Conservation (phyloP, 2,888 invertebrate genomes). For the Eumacrocentrus americanus region DNA sequence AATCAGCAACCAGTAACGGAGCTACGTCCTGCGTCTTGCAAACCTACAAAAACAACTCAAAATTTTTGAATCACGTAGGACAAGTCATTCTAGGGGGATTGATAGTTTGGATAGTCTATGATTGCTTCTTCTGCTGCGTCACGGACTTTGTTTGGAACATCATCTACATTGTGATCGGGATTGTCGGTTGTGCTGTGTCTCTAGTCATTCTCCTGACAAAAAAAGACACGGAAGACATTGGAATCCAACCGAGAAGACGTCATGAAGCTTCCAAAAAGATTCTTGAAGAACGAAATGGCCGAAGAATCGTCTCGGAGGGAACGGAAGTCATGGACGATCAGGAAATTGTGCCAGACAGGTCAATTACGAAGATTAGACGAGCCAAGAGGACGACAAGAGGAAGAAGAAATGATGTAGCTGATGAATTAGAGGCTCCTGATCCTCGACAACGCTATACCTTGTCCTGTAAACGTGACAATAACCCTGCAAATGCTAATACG, state of each 20-base stretch:
- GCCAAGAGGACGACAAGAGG: not conserved
- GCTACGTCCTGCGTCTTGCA: not conserved
- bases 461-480: conserved; percentile 9
- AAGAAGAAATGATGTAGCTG: not conserved
- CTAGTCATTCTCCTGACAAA: conserved; percentile 26
- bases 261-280: not conserved
- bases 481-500: conserved; percentile 6
- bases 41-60: conserved; percentile 1
- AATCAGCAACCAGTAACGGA: not conserved
- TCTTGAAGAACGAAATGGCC: not conserved
- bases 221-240: not conserved
- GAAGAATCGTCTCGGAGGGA: not conserved
- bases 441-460: not conserved
- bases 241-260: not conserved
- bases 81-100: not conserved
- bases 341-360: not conserved
- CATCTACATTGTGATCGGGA: conserved; percentile 31
- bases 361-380: not conserved
- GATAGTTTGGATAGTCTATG: conserved; percentile 32
- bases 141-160: conserved; percentile 32
- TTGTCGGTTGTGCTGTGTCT: conserved; percentile 22
- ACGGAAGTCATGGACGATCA: not conserved
- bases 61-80: conserved; percentile 5
- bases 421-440: not conserved
- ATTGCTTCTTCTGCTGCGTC: conserved; percentile 32